phyloP scores from a whole-genome alignment of 2,797 vertebrate species.

The Gymnodraco acuticeps region DNA sequence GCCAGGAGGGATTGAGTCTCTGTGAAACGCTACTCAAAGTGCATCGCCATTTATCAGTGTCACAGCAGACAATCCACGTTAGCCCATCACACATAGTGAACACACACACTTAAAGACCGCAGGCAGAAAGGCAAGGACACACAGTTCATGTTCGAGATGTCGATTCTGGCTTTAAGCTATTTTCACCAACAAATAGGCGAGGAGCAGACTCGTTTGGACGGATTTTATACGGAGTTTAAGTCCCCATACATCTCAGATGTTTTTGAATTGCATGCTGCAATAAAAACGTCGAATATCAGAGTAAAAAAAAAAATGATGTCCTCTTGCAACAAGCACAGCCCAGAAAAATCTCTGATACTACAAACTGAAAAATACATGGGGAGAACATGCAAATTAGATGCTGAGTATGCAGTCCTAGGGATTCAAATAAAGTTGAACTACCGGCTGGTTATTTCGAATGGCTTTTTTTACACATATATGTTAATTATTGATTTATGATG shows the following conservation, averaged over 20 bases:
- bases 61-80: slow-evolving; percentile 61
- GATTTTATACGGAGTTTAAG: slow-evolving; percentile 24
- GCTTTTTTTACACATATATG: not conserved
- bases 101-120: slow-evolving; percentile 15
- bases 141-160: slow-evolving; percentile 21
- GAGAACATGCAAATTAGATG: slow-evolving; percentile 29
- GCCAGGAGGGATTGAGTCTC: slow-evolving; percentile 67
- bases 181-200: slow-evolving; percentile 3
- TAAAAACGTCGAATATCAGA: slow-evolving; percentile 25
- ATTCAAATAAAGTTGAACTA: slow-evolving; percentile 3
- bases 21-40: slow-evolving; percentile 62
- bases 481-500: not conserved
- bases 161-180: slow-evolving; percentile 27
- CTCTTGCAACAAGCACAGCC: slow-evolving; percentile 6
- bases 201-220: slow-evolving; percentile 7
- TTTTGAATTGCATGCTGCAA: slow-evolving; percentile 5
- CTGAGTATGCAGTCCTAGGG: slow-evolving; percentile 27
- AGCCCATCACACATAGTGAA: slow-evolving; percentile 42
- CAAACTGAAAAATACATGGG: not conserved
- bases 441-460: slow-evolving; percentile 6
- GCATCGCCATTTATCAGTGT: slow-evolving; percentile 79
- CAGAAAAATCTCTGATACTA: slow-evolving; percentile 15
- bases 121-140: slow-evolving; percentile 33
- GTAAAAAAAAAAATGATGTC: not conserved
- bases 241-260: slow-evolving; percentile 11